Percentiles rank a stretch among this genome's conserved stretches.
Evolutionary conservation across 1,140 invertebrate genomes (phyloP).

Genomic region (Pseudobourletiella spinata): DNA sequence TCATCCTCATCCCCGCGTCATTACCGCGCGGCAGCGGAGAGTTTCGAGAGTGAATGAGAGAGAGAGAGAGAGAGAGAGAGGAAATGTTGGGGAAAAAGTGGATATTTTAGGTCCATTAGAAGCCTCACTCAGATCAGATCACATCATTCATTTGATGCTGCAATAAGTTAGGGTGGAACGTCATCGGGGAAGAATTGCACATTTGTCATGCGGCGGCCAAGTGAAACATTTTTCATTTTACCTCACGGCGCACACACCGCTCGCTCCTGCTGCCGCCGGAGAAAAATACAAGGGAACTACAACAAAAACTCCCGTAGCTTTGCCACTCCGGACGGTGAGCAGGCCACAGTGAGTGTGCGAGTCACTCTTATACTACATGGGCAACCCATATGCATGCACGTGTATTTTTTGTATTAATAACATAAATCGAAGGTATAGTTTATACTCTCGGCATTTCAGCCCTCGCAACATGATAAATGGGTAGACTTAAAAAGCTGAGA

Average conservation of each 20-base stretch:
- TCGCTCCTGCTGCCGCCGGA: neutral
- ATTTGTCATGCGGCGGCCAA: slow-evolving; percentile 5
- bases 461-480: slow-evolving; percentile 5
- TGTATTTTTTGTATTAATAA: too few species aligned
- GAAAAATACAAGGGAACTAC: neutral
- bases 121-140: slow-evolving; percentile 1
- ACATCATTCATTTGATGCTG: slow-evolving; percentile 1
- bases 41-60: neutral
- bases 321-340: neutral
- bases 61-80: neutral
- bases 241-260: neutral
- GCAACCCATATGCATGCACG: neutral
- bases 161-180: slow-evolving; percentile 6
- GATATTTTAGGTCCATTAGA: slow-evolving; percentile 3
- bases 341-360: too few species aligned
- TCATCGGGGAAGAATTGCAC: slow-evolving; percentile 9
- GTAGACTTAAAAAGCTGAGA: slow-evolving; percentile 4
- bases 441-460: neutral
- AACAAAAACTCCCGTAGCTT: neutral
- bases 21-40: neutral
- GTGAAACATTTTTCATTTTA: slow-evolving; percentile 4
- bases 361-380: too few species aligned
- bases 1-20: slow-evolving; percentile 11
- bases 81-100: neutral
- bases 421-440: too few species aligned